Conservation (phyloP, 2,888 invertebrate species). For the Conops quadrifasciatus region DNA sequence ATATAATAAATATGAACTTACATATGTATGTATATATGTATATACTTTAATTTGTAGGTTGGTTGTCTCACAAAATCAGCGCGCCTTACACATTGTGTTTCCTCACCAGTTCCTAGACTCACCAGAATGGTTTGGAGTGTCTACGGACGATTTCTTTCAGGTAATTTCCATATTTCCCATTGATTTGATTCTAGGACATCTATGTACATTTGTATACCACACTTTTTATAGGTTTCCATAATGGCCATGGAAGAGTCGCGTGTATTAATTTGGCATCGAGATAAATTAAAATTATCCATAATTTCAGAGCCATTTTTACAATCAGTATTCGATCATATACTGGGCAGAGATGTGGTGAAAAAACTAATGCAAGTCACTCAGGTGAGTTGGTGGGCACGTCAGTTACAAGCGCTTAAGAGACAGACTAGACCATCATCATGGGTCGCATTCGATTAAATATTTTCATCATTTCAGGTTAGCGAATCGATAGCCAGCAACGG, state of each 20-base stretch:
- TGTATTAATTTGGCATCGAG: slow-evolving; percentile 84
- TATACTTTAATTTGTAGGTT: slow-evolving; percentile 67
- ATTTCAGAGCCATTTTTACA: slow-evolving; percentile 84
- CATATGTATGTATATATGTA: not conserved
- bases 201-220: slow-evolving; percentile 38
- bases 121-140: slow-evolving; percentile 89
- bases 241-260: slow-evolving; percentile 88
- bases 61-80: slow-evolving; percentile 84
- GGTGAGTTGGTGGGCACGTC: slow-evolving; percentile 51
- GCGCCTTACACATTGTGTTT: slow-evolving; percentile 85
- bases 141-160: slow-evolving; percentile 87
- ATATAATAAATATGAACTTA: not conserved
- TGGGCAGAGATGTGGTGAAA: slow-evolving; percentile 85
- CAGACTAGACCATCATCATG: not conserved
- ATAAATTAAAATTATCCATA: slow-evolving; percentile 84
- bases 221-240: slow-evolving; percentile 75
- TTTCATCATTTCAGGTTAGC: slow-evolving; percentile 70
- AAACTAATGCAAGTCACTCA: slow-evolving; percentile 82
- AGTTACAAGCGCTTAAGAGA: not conserved
- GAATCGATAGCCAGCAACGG: slow-evolving; percentile 83
- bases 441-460: not conserved
- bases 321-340: slow-evolving; percentile 85
- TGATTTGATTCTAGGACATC: not conserved
- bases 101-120: slow-evolving; percentile 89
- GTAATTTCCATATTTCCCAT: slow-evolving; percentile 64